Evolutionary conservation across 2,797 vertebrate species (phyloP), one percentile per base, ranked within the genome.

Genomic region (Echiichthys vipera): DNA sequence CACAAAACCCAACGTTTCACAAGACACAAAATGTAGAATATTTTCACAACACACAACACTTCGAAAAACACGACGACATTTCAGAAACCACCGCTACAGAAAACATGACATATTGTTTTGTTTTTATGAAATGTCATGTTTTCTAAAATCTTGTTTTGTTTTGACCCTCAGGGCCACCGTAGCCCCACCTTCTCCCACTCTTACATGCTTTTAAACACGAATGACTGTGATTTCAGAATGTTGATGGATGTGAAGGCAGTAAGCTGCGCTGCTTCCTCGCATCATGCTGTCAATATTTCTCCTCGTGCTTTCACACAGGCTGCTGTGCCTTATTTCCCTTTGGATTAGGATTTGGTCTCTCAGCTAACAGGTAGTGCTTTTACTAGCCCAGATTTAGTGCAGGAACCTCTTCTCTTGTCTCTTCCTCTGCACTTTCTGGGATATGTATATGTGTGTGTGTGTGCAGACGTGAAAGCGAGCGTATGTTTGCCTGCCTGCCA

Each of bases 171-270:
- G n/a, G n/a, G n/a, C n/a, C n/a, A n/a, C n/a, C n/a, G n/a, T n/a
- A n/a, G n/a, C n/a, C n/a, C n/a, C n/a, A n/a, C n/a, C n/a, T n/a
- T n/a, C 34, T 57, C 9, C 37, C 1, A 7, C 43, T 25, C 22
- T 11, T 4, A 0, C 7, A 1, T 32, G 22, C 47, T 29, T 71
- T 80, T 67, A 74, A 54, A 53, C 0, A 1, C 5, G 45, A 62
- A 47, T n/a, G 27, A 17, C 15, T 50, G 63, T 36, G 42, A 39
- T 61, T 34, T 47, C 39, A 58, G 34, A 12, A 15, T 18, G 65
- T 49, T 66, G 81, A 77, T 47, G 57, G 66, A 83, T 76, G 75
- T 65, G 53, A 59, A 58, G 24, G 57, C 22, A 0, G 49, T 63
- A 42, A 74, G 68, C 78, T 63, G 51, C 5, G 0, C 68, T 63